Percentiles rank a stretch among this genome's conserved stretches.
These are phyloP conservation scores for Oopsacas minuta DNA, from an alignment of 37 sponge, comb jelly and placozoan genomes.

Conservation along the genomic window DNA sequence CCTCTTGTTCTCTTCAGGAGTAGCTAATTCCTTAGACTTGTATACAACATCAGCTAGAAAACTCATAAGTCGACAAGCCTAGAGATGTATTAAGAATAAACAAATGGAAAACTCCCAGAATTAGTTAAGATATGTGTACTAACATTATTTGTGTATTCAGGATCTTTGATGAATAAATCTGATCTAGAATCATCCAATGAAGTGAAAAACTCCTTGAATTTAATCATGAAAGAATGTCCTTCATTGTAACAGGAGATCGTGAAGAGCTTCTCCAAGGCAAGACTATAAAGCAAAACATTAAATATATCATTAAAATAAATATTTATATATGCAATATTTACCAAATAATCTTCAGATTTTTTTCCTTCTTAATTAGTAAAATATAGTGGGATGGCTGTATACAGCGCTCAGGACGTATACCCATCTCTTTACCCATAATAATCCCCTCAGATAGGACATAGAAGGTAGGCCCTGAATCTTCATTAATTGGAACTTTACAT, in stretches of 20 bases:
- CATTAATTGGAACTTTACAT: conserved; percentile 13
- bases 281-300: background rate
- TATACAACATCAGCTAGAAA: conserved; percentile 2
- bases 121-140: background rate
- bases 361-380: background rate
- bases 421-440: background rate
- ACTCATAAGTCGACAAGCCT: conserved; percentile 14
- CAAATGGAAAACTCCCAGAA: background rate
- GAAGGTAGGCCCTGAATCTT: background rate
- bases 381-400: conserved; percentile 1
- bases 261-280: background rate
- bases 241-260: background rate
- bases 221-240: background rate
- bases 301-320: background rate
- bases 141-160: background rate
- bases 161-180: background rate
- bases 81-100: background rate
- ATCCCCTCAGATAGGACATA: background rate
- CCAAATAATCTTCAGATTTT: background rate
- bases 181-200: background rate
- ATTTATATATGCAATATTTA: background rate
- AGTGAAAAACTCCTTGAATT: background rate
- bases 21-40: background rate
- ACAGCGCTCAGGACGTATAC: background rate
- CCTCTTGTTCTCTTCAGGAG: background rate